A percentile compares a stretch with the other conserved stretches of the same genome.
These are phyloP conservation scores for Cossypha heuglini DNA, from an alignment of 2,797 vertebrate species.

Conservation along the genomic window DNA sequence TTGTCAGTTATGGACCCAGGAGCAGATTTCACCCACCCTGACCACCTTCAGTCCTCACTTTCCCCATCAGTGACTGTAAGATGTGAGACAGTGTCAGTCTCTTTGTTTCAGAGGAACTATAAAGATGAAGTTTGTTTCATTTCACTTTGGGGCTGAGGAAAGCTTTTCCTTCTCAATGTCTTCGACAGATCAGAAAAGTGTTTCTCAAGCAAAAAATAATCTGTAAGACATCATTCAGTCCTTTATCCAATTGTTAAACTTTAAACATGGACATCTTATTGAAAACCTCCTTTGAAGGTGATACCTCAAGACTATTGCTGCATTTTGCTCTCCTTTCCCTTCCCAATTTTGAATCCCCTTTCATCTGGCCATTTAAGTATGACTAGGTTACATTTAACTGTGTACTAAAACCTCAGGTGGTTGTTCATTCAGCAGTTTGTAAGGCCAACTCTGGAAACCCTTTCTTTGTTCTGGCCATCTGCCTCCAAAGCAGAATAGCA, in stretches of 20 bases:
- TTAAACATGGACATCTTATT: not conserved
- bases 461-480: not conserved
- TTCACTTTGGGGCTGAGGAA: not conserved
- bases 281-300: not conserved
- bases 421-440: not conserved
- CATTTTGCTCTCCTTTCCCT: not conserved
- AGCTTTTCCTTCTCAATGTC: rapidly evolving
- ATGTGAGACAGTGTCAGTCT: not conserved
- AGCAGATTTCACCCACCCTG: not conserved
- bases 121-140: not conserved
- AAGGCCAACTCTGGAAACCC: not conserved
- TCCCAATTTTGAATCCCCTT: not conserved
- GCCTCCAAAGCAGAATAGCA: not conserved
- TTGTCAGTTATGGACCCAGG: not conserved
- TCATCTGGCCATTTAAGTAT: not conserved
- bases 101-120: not conserved
- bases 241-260: not conserved
- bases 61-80: not conserved
- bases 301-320: not conserved
- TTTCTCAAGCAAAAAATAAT: not conserved
- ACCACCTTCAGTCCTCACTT: not conserved
- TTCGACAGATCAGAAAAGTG: not conserved
- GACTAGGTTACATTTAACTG: not conserved
- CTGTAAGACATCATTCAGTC: not conserved
- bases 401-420: not conserved